Evolutionary conservation across 2,888 invertebrate species (phyloP).

Genomic region (Lampropteryx suffumata): DNA sequence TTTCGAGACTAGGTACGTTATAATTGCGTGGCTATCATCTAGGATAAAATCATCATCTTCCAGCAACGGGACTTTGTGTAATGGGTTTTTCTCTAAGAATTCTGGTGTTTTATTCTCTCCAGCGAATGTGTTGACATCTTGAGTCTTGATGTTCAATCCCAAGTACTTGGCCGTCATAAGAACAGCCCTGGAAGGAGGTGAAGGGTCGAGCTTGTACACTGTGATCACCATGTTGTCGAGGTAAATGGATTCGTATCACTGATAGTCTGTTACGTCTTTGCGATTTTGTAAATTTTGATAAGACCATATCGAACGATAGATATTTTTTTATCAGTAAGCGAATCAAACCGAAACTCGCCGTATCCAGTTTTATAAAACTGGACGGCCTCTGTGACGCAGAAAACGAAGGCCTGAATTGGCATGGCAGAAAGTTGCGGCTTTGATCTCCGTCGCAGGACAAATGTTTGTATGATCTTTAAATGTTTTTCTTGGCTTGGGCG

Average conservation of each 20-base stretch:
- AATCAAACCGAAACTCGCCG: too few relatives aligned
- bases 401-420: too few relatives aligned
- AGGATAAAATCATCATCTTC: conserved; percentile 53
- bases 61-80: conserved; percentile 47
- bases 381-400: too few relatives aligned
- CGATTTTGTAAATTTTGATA: neutral
- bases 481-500: too few relatives aligned
- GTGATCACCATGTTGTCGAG: conserved; percentile 40
- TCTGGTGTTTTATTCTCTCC: conserved; percentile 44
- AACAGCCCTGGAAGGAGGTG: conserved; percentile 47
- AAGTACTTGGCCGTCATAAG: conserved; percentile 46
- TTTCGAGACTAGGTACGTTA: conserved; percentile 52
- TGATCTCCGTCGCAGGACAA: too few relatives aligned
- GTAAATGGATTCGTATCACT: neutral
- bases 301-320: neutral
- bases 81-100: conserved; percentile 49
- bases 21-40: conserved; percentile 53
- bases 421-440: too few relatives aligned
- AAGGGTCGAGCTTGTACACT: conserved; percentile 42
- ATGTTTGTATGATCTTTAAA: too few relatives aligned
- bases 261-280: neutral
- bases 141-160: conserved; percentile 39
- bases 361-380: too few relatives aligned
- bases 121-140: conserved; percentile 35
- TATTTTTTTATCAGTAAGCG: neutral